Evolutionary conservation across 2,113 vertebrate species (phyloP).

Genomic region (Dicerorhinus sumatrensis): DNA sequence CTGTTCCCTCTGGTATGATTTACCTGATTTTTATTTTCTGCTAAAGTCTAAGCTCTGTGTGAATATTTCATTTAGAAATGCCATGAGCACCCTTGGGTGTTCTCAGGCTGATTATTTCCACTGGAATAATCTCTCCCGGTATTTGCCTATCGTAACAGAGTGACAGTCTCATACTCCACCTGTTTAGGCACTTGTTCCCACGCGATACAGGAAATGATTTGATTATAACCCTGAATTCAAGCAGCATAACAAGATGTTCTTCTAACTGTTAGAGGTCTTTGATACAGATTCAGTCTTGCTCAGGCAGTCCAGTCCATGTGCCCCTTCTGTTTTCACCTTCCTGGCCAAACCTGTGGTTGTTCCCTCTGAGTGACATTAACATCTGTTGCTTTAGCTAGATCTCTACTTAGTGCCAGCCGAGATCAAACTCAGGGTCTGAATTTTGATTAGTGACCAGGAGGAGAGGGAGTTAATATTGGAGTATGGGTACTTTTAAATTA

Average conservation of each 20-base stretch:
- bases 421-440: neutral
- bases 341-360: neutral
- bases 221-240: neutral
- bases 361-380: neutral
- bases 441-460: neutral
- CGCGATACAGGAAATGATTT: neutral
- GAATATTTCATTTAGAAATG: constrained; percentile 68
- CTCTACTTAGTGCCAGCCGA: neutral
- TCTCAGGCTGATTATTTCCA: constrained; percentile 55
- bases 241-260: neutral
- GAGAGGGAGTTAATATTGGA: neutral
- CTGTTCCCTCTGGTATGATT: constrained; percentile 62
- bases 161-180: neutral
- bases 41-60: constrained; percentile 61
- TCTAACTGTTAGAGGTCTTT: neutral
- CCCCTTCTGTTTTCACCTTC: neutral
- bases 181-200: constrained; percentile 37
- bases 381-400: neutral
- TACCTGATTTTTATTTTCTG: constrained; percentile 75
- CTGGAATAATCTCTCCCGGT: constrained; percentile 57
- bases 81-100: constrained; percentile 36
- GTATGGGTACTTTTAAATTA: neutral
- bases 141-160: constrained; percentile 25
- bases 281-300: neutral
- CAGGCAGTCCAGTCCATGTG: too few species aligned